Conservation (phyloP, 2,797 vertebrate genomes). For the Ctenopoma kingsleyae region DNA sequence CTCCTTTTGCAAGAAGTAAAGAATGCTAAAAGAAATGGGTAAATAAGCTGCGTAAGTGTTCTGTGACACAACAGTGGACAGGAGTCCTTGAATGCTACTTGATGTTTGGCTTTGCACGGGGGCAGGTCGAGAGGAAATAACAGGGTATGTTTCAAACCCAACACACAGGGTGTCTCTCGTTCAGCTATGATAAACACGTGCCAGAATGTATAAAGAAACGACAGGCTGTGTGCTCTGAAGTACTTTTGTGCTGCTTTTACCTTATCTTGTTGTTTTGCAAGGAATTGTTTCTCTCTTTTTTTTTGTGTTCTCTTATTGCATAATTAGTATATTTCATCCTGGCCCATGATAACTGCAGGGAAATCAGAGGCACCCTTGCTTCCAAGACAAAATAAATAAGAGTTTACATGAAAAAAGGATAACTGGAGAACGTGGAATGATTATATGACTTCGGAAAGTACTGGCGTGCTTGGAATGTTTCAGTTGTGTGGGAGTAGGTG, state of each 20-base stretch:
- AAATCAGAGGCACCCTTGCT: slow-evolving; percentile 75
- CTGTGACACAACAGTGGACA: slow-evolving; percentile 34
- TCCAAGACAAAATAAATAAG: slow-evolving; percentile 51
- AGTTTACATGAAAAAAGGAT: slow-evolving; percentile 69
- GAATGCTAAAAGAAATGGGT: slow-evolving; percentile 14
- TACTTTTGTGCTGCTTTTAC: slow-evolving; percentile 79
- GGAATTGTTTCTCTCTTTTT: slow-evolving; percentile 45
- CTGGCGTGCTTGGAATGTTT: slow-evolving; percentile 77
- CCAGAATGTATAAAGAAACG: slow-evolving; percentile 81
- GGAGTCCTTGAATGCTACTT: slow-evolving; percentile 58
- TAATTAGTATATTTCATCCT: slow-evolving; percentile 71
- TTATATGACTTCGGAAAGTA: slow-evolving; percentile 78
- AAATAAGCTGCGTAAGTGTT: slow-evolving; percentile 30
- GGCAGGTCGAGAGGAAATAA: slow-evolving; percentile 57
- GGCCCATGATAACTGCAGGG: slow-evolving; percentile 73
- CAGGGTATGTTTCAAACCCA: slow-evolving; percentile 58
- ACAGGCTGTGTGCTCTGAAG: slow-evolving; percentile 72
- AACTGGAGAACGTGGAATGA: slow-evolving; percentile 71
- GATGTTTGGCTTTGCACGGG: slow-evolving; percentile 63
- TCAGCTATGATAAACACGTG: slow-evolving; percentile 69
- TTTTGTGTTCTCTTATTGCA: slow-evolving; percentile 68
- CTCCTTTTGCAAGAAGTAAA: slow-evolving; percentile 5
- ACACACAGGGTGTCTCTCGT: slow-evolving; percentile 63
- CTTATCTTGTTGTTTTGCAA: slow-evolving; percentile 66
- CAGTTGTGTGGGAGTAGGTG: slow-evolving; percentile 73